Percentiles rank a stretch among this genome's conserved stretches.
These are phyloP conservation scores for Notothenia rossii DNA, from an alignment of 2,113 vertebrate genomes.

Conservation along the genomic window DNA sequence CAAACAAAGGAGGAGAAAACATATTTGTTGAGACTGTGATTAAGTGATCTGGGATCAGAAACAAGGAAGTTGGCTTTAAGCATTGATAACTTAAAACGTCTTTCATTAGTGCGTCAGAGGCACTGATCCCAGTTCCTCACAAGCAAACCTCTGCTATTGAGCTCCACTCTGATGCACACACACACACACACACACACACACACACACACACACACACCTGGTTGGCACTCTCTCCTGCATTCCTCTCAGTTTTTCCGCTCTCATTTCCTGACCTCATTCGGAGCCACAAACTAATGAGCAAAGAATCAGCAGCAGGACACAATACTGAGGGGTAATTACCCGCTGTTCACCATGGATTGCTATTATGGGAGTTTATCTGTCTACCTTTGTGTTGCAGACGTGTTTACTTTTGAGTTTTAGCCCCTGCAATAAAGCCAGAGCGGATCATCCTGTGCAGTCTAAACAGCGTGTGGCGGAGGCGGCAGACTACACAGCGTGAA, in stretches of 20 bases:
- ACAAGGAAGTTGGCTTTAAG: neutral
- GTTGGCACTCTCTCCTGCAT: constrained; percentile 66
- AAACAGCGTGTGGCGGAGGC: constrained; percentile 47
- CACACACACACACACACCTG: constrained; percentile 57
- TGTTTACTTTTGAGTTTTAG: constrained; percentile 41
- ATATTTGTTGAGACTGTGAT: neutral
- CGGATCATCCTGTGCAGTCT: constrained; percentile 44
- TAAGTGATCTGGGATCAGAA: neutral
- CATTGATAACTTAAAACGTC: neutral
- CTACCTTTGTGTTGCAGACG: constrained; percentile 40
- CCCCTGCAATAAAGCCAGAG: constrained; percentile 49
- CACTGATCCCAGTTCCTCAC: constrained; percentile 2
- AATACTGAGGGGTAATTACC: constrained; percentile 40
- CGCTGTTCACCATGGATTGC: constrained; percentile 35
- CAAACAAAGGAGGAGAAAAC: neutral
- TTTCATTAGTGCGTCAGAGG: neutral
- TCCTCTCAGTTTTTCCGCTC: constrained; percentile 71
- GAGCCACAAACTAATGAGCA: constrained; percentile 74
- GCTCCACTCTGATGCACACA: constrained; percentile 19
- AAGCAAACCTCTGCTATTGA: constrained; percentile 33
- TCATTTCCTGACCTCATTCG: constrained; percentile 78
- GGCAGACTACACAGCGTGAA: constrained; percentile 47
- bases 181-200: constrained; percentile 44
- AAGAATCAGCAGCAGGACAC: constrained; percentile 65
- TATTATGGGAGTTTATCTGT: constrained; percentile 47